These are phyloP conservation scores for Dasypogon diadema DNA, from an alignment of 2,888 invertebrate genomes.

Conservation along the genomic window DNA sequence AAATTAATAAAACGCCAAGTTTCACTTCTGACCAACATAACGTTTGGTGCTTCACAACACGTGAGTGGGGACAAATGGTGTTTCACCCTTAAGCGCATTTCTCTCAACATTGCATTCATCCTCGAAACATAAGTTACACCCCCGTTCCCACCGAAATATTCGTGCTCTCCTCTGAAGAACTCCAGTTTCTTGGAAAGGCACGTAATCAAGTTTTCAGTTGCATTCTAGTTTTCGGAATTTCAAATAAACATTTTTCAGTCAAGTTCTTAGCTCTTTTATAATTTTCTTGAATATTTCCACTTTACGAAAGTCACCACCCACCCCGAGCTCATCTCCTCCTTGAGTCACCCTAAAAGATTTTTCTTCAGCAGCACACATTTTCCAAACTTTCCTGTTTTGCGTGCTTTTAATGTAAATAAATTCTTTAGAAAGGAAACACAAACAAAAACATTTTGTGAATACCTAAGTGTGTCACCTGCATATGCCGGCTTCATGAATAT, in stretches of 20 bases:
- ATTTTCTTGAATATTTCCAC: constrained; percentile 1
- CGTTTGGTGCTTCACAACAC: not conserved
- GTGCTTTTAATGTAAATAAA: not conserved
- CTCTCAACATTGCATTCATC: not conserved
- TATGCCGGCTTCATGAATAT: not conserved
- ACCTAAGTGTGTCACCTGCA: not conserved
- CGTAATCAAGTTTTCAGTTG: constrained; percentile 23
- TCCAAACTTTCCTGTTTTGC: not conserved
- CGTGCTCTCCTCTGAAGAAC: not conserved
- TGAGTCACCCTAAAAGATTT: not conserved
- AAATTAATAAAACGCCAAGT: constrained; percentile 1
- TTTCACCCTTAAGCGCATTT: not conserved
- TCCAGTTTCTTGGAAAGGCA: constrained; percentile 11
- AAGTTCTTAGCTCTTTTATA: not conserved
- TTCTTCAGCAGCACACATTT: not conserved
- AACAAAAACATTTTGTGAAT: not conserved
- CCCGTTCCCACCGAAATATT: not conserved
- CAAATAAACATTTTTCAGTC: constrained; percentile 18
- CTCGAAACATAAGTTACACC: not conserved
- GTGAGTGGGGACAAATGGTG: not conserved
- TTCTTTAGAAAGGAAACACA: not conserved
- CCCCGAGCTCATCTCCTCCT: not conserved
- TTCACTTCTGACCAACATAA: not conserved
- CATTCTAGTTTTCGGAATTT: constrained; percentile 16
- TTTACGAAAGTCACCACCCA: not conserved